phyloP scores from a whole-genome alignment of 2,888 invertebrate genomes.

The Thecocarcelia acutangulata region DNA sequence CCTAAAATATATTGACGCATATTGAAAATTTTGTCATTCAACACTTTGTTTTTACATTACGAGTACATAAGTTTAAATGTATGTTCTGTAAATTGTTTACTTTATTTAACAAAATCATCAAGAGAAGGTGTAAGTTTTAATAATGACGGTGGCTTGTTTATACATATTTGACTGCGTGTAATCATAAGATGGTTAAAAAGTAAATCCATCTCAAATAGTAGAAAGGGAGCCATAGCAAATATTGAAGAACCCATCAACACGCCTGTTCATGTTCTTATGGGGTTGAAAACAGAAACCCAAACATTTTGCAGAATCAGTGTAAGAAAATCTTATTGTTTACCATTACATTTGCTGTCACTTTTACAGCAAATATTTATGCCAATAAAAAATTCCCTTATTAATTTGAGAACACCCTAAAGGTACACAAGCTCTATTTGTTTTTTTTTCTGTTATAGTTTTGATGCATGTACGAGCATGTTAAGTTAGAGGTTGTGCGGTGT shows the following conservation, averaged over 20 bases:
- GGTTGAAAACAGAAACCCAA: no score
- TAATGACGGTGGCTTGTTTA: background rate
- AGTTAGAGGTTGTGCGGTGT: no score
- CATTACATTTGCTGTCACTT: conserved; percentile 24
- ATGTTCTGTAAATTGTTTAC: no score
- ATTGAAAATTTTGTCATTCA: no score
- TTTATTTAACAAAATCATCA: background rate
- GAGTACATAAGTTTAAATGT: no score
- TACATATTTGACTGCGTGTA: conserved; percentile 8
- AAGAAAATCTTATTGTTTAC: background rate
- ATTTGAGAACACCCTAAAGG: conserved; percentile 8
- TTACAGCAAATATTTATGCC: conserved; percentile 38
- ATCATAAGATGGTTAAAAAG: conserved; percentile 32
- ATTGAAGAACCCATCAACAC: background rate
- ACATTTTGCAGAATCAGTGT: background rate
- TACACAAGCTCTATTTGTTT: no score
- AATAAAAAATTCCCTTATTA: conserved; percentile 41
- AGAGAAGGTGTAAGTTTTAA: conserved; percentile 14
- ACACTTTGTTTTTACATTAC: no score
- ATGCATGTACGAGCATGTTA: no score
- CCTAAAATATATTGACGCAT: no score
- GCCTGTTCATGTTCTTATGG: background rate
- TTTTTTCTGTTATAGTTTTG: no score
- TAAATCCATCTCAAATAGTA: conserved; percentile 30
- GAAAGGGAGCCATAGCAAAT: background rate